Conservation (phyloP, 2,888 invertebrate species). For the Cataglyphis rosenhaueri region DNA sequence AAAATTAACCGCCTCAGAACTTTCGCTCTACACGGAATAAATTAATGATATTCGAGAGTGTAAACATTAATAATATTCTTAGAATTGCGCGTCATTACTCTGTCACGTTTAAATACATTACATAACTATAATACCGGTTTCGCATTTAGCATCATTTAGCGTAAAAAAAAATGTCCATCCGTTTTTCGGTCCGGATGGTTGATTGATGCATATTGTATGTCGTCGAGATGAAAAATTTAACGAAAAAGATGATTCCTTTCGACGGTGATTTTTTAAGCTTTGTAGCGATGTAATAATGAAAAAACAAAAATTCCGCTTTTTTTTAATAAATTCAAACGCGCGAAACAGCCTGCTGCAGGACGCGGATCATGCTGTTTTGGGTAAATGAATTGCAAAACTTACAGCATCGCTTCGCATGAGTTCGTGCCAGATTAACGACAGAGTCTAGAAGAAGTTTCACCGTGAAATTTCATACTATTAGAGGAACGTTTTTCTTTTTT, state of each 20-base stretch:
- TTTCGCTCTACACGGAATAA: neutral
- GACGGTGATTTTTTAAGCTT: neutral
- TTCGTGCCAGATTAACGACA: conserved; percentile 55
- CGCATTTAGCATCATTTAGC: neutral
- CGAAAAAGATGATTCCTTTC: neutral
- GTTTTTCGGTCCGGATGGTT: neutral
- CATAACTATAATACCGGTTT: conserved; percentile 17
- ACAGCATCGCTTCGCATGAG: conserved; percentile 67
- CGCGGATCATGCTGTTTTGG: neutral
- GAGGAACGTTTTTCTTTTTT: conserved; percentile 60
- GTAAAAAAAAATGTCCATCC: neutral
- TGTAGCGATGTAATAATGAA: neutral
- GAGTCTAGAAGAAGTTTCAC: conserved; percentile 72
- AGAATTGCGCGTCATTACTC: neutral
- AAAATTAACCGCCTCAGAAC: neutral
- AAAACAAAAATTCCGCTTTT: neutral
- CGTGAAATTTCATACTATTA: conserved; percentile 73
- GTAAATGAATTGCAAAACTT: conserved; percentile 54
- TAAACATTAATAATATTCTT: neutral
- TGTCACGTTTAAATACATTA: neutral
- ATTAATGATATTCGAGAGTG: neutral
- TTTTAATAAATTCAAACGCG: neutral
- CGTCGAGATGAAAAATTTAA: neutral
- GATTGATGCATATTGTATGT: neutral
- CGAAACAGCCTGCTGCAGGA: neutral